Percentiles rank a stretch among this genome's conserved stretches.
Conservation (phyloP, 2,797 vertebrate genomes). For the Ctenopoma kingsleyae region DNA sequence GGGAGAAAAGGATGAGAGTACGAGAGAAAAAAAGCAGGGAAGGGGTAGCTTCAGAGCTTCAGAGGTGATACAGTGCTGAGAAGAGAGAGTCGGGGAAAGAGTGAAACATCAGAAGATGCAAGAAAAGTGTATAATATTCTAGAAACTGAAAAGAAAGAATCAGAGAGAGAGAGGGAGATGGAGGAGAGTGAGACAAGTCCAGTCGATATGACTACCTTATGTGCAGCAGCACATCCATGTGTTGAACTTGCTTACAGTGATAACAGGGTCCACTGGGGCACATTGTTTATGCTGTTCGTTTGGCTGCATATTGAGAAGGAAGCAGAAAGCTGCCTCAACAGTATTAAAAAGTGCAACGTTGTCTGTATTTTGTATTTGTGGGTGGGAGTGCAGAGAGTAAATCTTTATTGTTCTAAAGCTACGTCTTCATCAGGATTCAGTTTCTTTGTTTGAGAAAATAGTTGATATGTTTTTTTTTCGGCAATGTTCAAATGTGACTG, state of each 20-base stretch:
- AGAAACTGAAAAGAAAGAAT: slow-evolving; percentile 4
- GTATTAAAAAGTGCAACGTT: slow-evolving; percentile 56
- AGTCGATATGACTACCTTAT: slow-evolving; percentile 46
- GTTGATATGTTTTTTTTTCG: not conserved
- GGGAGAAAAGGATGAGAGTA: slow-evolving; percentile 51
- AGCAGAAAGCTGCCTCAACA: slow-evolving; percentile 51
- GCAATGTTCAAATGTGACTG: slow-evolving; percentile 17
- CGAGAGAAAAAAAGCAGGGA: slow-evolving; percentile 17
- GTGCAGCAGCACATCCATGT: slow-evolving; percentile 60
- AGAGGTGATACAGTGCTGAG: slow-evolving; percentile 36
- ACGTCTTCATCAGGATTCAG: slow-evolving; percentile 10
- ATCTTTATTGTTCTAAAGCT: slow-evolving; percentile 13
- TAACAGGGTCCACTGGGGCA: slow-evolving; percentile 67
- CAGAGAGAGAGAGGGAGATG: slow-evolving; percentile 5
- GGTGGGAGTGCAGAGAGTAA: not conserved
- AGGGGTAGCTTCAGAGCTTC: slow-evolving; percentile 37
- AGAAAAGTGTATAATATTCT: slow-evolving; percentile 10
- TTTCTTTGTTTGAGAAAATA: slow-evolving; percentile 10
- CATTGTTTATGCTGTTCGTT: slow-evolving; percentile 62
- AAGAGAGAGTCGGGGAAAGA: not conserved
- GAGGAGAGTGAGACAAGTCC: slow-evolving; percentile 8
- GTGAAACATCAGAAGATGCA: slow-evolving; percentile 34
- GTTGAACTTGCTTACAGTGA: slow-evolving; percentile 52
- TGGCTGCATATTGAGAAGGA: slow-evolving; percentile 54
- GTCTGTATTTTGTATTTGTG: slow-evolving; percentile 47